These are phyloP conservation scores for Archips crataeganus DNA, from an alignment of 2,888 invertebrate species.

Conservation along the genomic window DNA sequence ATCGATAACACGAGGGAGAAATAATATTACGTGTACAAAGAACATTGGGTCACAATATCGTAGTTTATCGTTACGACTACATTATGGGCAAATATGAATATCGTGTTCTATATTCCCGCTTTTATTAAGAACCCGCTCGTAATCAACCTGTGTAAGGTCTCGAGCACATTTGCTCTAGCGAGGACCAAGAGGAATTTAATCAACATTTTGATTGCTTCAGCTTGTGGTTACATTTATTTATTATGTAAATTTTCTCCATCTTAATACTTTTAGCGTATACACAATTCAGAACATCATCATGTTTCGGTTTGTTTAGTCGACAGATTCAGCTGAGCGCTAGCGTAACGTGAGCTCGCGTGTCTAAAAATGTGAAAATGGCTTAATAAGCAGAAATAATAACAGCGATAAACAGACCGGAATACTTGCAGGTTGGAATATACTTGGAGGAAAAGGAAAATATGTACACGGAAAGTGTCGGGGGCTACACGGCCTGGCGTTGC, in stretches of 20 bases:
- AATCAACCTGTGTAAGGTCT: conserved; percentile 29
- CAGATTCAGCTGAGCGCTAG: background rate
- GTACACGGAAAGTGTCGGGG: conserved; percentile 30
- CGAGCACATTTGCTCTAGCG: conserved; percentile 27
- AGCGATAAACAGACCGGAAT: conserved; percentile 27
- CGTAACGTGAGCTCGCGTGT: conserved; percentile 25
- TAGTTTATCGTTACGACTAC: conserved; percentile 29
- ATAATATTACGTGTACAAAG: conserved; percentile 39
- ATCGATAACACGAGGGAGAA: conserved; percentile 36
- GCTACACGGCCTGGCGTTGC: conserved; percentile 27
- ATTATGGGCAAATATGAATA: conserved; percentile 28
- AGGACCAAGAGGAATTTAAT: conserved; percentile 32
- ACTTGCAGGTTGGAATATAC: conserved; percentile 18
- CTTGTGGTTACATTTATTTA: conserved; percentile 18
- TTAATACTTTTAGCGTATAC: background rate
- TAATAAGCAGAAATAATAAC: conserved; percentile 33
- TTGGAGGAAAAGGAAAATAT: conserved; percentile 35
- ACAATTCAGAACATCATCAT: background rate
- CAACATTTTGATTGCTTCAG: conserved; percentile 29
- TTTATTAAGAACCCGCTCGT: conserved; percentile 36
- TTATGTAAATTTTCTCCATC: conserved; percentile 6
- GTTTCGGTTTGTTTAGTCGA: background rate
- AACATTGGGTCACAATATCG: conserved; percentile 33
- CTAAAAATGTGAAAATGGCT: conserved; percentile 37
- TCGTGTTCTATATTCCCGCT: conserved; percentile 28